Evolutionary conservation across 2,797 vertebrate species (phyloP), one percentile per base, ranked within the genome.

Genomic region (Vireo griseus): DNA sequence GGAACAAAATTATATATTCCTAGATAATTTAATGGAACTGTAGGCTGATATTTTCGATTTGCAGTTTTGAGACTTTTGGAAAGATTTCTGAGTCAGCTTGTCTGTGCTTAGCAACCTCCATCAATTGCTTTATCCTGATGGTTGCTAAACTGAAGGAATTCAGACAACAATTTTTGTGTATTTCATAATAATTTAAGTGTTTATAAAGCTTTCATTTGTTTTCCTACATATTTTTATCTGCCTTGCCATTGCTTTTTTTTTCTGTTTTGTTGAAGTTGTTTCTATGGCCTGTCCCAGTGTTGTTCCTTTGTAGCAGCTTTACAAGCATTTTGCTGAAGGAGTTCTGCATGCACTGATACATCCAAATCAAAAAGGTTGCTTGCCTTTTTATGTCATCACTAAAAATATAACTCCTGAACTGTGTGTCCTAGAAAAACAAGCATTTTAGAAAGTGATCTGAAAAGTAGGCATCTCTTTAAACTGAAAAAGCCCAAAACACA

Each of bases 81-180:
- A 68, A 86, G 44, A 76, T 89, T 90, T 96, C 76, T 75, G 61
- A 86, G 69, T 87, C 81, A 83, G 54, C 57, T 87, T 82, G 19
- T 78, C 58, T 87, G 40, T 68, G 55, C 75, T 82, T 91, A 80
- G 52, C 65, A 91, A 37, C 61, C 37, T 73, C 21, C 35, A 35
- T 89, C 51, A 69, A 13, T 40, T 54, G 14, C 58, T 80, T 85
- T 83, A 44, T 80, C n/a, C 47, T 63, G 10, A 7, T 63, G 18
- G 47, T 57, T 78, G 52, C 52, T 72, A 90, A 87, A 63, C 55
- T 52, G 50, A 54, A 69, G 37, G 62, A 84, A 73, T 59, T 67
- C 35, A 72, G 78, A 17, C 16, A 51, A 15, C 40, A 42, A 54
- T 81, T 94, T 72, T 33, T 3, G 20, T 55, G 37, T 62, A 57